Conservation (phyloP, 2,888 invertebrate species). For the Amphipoea lucens region DNA sequence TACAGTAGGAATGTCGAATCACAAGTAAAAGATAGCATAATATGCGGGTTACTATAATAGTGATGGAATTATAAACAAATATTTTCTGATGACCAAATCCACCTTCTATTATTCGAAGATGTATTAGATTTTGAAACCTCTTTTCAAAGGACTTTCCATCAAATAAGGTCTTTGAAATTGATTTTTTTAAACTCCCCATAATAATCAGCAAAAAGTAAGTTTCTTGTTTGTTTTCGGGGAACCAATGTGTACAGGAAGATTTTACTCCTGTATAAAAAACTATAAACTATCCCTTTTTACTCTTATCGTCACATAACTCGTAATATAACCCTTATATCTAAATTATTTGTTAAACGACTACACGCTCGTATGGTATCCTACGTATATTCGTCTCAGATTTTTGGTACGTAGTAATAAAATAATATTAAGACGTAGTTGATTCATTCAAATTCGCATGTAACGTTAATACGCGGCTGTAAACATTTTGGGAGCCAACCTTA, state of each 20-base stretch:
- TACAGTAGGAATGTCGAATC: constrained; percentile 13
- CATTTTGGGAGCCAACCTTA: constrained; percentile 26
- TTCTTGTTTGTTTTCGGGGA: constrained; percentile 9
- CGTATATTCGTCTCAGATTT: constrained; percentile 53
- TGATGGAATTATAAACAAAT: constrained; percentile 15
- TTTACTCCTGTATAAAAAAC: constrained; percentile 4
- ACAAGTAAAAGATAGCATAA: constrained; percentile 18
- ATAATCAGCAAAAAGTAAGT: background rate
- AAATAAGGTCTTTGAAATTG: background rate
- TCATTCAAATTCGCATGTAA: constrained; percentile 45
- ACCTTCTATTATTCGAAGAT: background rate
- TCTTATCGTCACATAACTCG: constrained; percentile 35
- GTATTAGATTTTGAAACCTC: background rate
- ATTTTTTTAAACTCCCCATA: background rate
- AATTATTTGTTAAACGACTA: constrained; percentile 50
- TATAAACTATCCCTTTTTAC: constrained; percentile 25
- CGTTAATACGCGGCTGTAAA: constrained; percentile 18
- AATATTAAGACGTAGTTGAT: constrained; percentile 48
- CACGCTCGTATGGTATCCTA: constrained; percentile 47
- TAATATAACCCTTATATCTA: constrained; percentile 31
- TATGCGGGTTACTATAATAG: constrained; percentile 32
- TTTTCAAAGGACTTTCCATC: background rate
- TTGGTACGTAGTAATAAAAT: constrained; percentile 58
- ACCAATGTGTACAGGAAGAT: background rate
- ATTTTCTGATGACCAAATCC: constrained; percentile 30